A percentile compares a stretch with the other conserved stretches of the same genome.
phyloP scores from a whole-genome alignment of 1,140 invertebrate species.

The Calosoma granatense region DNA sequence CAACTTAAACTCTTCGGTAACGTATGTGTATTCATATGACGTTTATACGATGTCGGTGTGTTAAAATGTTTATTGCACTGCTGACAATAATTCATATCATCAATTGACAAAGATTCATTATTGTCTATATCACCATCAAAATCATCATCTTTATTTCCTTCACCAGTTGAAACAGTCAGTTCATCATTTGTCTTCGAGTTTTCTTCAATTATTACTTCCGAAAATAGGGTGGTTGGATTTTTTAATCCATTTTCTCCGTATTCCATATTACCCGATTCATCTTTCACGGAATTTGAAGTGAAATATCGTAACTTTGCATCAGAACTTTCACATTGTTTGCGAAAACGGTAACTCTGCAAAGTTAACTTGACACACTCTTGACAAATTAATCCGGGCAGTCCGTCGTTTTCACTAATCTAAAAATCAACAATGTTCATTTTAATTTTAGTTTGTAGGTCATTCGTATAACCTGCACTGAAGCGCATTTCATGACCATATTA shows the following conservation, averaged over 20 bases:
- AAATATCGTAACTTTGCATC: constrained; percentile 3
- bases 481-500: not conserved
- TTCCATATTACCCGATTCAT: constrained; percentile 7
- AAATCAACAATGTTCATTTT: not conserved
- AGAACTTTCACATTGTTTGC: constrained; percentile 12
- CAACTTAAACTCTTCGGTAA: constrained; percentile 21
- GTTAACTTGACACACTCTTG: constrained; percentile 19
- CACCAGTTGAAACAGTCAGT: too few relatives aligned
- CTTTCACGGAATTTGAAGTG: constrained; percentile 9
- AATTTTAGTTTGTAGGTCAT: not conserved
- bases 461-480: not conserved
- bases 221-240: too few relatives aligned
- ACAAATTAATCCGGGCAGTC: constrained; percentile 24
- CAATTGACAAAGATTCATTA: too few relatives aligned
- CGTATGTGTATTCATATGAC: constrained; percentile 24
- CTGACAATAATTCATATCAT: constrained; percentile 15
- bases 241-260: not conserved
- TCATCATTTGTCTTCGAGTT: too few relatives aligned
- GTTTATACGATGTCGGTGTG: constrained; percentile 17
- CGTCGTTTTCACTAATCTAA: constrained; percentile 21
- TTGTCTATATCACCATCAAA: too few relatives aligned
- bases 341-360: not conserved
- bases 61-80: constrained; percentile 19
- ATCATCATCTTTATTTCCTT: too few relatives aligned
- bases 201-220: too few relatives aligned